Percentiles rank a stretch among this genome's conserved stretches.
Evolutionary conservation across 2,888 invertebrate species (phyloP).

Genomic region (Ectobius pallidus): DNA sequence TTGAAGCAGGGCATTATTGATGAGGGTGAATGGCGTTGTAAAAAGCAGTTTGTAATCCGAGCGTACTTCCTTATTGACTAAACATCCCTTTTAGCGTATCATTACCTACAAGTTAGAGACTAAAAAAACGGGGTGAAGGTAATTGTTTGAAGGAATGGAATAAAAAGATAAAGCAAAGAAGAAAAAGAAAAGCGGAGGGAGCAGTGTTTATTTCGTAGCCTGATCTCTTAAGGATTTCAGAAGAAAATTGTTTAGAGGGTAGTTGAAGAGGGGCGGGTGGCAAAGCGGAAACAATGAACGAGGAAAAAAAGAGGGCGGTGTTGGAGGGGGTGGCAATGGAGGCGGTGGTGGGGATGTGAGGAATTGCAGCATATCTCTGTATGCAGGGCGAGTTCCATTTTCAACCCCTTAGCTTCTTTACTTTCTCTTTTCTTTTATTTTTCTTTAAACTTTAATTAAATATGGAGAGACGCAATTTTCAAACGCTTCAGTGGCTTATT

Average conservation of each 20-base stretch:
- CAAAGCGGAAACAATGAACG: conserved; percentile 26
- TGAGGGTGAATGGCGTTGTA: too few relatives aligned
- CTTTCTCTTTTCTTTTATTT: conserved; percentile 27
- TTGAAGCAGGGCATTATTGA: too few relatives aligned
- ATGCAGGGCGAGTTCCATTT: conserved; percentile 17
- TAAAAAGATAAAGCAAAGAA: neutral
- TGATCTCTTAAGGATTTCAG: conserved; percentile 16
- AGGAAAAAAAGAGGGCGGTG: neutral
- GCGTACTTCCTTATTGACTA: neutral
- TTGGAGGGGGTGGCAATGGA: neutral
- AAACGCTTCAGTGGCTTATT: conserved; percentile 48
- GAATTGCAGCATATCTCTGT: neutral
- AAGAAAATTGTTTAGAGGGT: conserved; percentile 20
- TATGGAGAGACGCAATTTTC: conserved; percentile 54
- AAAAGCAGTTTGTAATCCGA: neutral
- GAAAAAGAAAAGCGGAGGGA: neutral
- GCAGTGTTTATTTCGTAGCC: neutral
- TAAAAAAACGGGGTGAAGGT: neutral
- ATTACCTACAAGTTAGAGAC: neutral
- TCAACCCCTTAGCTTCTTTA: conserved; percentile 16
- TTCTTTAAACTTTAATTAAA: conserved; percentile 52
- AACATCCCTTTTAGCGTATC: neutral
- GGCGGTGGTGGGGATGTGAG: neutral
- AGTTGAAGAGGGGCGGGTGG: conserved; percentile 1
- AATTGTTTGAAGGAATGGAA: conserved; percentile 1